Evolutionary conservation across 2,113 vertebrate species (phyloP), one percentile per base, ranked within the genome.

Genomic region (Trinectes maculatus): DNA sequence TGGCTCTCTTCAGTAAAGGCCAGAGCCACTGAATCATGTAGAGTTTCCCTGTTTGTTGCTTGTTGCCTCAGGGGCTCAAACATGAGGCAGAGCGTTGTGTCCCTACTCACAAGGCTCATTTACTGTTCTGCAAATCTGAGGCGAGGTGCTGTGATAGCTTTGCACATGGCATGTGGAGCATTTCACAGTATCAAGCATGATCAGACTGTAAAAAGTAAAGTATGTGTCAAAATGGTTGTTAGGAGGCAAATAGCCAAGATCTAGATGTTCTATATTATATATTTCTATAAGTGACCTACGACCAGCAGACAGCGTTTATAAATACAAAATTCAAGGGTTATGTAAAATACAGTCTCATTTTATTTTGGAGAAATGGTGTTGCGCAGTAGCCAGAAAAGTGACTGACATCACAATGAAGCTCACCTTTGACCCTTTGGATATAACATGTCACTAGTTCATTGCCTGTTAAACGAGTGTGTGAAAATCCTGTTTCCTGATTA

Each of bases 91-190:
- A 44, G 19, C 52, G 56, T 40, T 13, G 46, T 33, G 19, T 62
- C 39, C 8, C 9, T 6, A 8, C 51, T 71, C 55, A 74, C 55
- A 78, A 82, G 56, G 70, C 60, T 54, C 3, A 11, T 37, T 16
- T 11, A 49, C 53, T 59, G 67, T 59, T 56, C 40, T 29, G 59
- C 55, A 46, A 25, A 64, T 63, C 56, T 42, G 1, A 3, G 61
- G 46, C 24, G 1, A 49, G 74, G 76, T 58, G 43, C 29, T 63
- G 56, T 25, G 34, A 57, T 61, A 44, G 42, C 53, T 39, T 52
- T 46, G 18, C 15, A 67, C 58, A 70, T 70, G 77, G 42, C 40
- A 48, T 12, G 29, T 25, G 3, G 36, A 18, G 8, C 28, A 52
- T 46, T 46, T 59, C 18, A 36, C 34, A 63, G n/a, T 42, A 28